Base-by-base conservation (phyloP, 1,140 invertebrate genomes). In the Augochlora pura region DNA sequence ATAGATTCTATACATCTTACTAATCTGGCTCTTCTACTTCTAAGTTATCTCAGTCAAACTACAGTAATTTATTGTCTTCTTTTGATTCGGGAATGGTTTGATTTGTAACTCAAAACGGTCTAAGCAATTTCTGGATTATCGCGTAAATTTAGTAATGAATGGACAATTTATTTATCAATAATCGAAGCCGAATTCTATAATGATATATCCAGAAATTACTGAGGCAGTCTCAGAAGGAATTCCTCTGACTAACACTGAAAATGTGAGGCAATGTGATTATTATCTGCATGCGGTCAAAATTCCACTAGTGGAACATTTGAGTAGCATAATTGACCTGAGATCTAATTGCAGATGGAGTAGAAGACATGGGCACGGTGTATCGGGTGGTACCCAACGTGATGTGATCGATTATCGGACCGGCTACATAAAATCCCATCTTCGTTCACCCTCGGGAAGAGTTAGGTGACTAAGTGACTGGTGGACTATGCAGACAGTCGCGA, bases 361-460 rank as follows among this genome's bases (percentile, higher is more conserved):
- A 81, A 93, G 95, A 88, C 94, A 94, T 84, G 93, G 94, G 79
- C 94, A 95, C 88, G 95, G 95, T 82, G 92, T 93, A 88, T 94
- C 94, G 91, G 94, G 91, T 82, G 94, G 91, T 89, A 94, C 94
- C 75, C 91, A 93, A 73, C 94, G 95, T 78, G 95, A 96, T 89
- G 94, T 95, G 69, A 94, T 96, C 82, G 96, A 97, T 93, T 97
- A 96, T 94, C 95, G 97, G 88, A 98, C 97, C 65, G 97, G 97
- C 77, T 97, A 98, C 92, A 98, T 98, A 90, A 95, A 97, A 87
- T 97, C 97, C 73, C 97, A 98, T 93, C 94, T 98, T 87, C 95
- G 97, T 67, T 98, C 97, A 88, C 97, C 97, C 59, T 98, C 97
- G 10, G 97, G 96, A 83, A 94, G 96, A 89, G 96, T 97, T 88